Conservation (phyloP, 1,140 invertebrate genomes). For the Bradysia coprophila region DNA sequence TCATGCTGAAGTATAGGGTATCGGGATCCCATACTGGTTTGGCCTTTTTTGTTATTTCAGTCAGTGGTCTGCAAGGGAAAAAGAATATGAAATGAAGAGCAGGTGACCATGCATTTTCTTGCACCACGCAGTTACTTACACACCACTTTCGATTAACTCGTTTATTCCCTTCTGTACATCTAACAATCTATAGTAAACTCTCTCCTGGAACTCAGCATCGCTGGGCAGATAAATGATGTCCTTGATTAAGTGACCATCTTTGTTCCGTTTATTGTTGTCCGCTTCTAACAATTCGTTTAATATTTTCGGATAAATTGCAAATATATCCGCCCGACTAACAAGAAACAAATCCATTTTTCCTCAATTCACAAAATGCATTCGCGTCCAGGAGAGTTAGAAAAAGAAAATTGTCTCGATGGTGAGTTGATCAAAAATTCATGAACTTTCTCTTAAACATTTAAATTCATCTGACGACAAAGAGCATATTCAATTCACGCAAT, state of each 20-base stretch:
- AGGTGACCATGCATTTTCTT: too few species aligned
- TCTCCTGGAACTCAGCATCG: constrained; percentile 48
- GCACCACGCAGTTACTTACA: too few species aligned
- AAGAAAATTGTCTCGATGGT: too few species aligned
- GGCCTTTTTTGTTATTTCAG: constrained; percentile 12
- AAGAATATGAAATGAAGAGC: background rate
- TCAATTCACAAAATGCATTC: too few species aligned
- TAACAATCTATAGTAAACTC: constrained; percentile 53
- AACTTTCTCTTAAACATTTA: too few species aligned
- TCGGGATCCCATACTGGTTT: constrained; percentile 15
- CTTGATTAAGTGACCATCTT: background rate
- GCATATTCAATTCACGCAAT: too few species aligned
- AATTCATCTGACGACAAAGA: too few species aligned
- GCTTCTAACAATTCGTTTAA: constrained; percentile 15
- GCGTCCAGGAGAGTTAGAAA: too few species aligned
- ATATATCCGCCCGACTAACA: constrained; percentile 14
- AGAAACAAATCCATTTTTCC: constrained; percentile 1
- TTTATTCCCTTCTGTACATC: constrained; percentile 35
- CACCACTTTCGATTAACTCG: constrained; percentile 11
- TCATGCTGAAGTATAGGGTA: background rate
- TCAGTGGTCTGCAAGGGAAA: constrained; percentile 8
- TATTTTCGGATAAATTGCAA: constrained; percentile 22
- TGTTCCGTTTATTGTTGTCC: constrained; percentile 11
- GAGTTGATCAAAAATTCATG: too few species aligned
- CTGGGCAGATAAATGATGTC: constrained; percentile 39